Evolutionary conservation across 1,140 invertebrate genomes (phyloP).

Genomic region (Neocloeon triangulifer): DNA sequence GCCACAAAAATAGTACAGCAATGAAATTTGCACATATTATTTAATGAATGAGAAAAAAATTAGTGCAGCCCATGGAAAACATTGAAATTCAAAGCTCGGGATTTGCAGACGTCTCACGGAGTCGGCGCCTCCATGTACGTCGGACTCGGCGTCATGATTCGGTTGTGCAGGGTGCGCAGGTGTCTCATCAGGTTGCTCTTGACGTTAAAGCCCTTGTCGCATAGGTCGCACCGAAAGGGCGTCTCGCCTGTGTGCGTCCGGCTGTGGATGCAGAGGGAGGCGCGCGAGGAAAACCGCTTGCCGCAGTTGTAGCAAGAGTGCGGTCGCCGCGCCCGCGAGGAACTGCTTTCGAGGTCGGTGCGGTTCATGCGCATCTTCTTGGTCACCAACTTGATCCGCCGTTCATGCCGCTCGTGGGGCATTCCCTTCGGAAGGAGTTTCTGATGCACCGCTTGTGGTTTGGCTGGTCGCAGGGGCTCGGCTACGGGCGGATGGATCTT

Average conservation of each 20-base stretch:
- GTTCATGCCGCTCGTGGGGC: slow-evolving; percentile 16
- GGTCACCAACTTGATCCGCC: slow-evolving; percentile 13
- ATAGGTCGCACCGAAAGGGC: slow-evolving; percentile 45
- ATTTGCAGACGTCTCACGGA: too few relatives aligned
- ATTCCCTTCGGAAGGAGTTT: too few relatives aligned
- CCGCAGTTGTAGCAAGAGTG: slow-evolving; percentile 45
- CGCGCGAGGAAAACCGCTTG: slow-evolving; percentile 51
- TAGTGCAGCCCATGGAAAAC: too few relatives aligned
- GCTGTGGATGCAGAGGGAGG: slow-evolving; percentile 50
- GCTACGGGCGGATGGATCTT: slow-evolving; percentile 41
- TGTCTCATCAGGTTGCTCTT: slow-evolving; percentile 51
- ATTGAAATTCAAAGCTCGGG: too few relatives aligned
- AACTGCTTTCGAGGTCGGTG: slow-evolving; percentile 17
- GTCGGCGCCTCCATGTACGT: too few relatives aligned
- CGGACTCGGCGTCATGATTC: slow-evolving; percentile 32
- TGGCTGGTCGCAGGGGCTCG: slow-evolving; percentile 29
- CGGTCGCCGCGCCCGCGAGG: slow-evolving; percentile 21
- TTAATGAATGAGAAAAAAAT: too few relatives aligned
- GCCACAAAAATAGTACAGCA: too few relatives aligned
- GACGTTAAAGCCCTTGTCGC: slow-evolving; percentile 54
- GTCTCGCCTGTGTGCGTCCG: slow-evolving; percentile 44
- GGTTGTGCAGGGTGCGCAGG: slow-evolving; percentile 43
- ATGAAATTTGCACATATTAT: too few relatives aligned
- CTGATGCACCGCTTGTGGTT: slow-evolving; percentile 22
- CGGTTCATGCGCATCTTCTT: too few relatives aligned